A percentile compares a stretch with the other conserved stretches of the same genome.
Evolutionary conservation across 2,113 vertebrate species (phyloP).

Genomic region (Vireo altiloquus): DNA sequence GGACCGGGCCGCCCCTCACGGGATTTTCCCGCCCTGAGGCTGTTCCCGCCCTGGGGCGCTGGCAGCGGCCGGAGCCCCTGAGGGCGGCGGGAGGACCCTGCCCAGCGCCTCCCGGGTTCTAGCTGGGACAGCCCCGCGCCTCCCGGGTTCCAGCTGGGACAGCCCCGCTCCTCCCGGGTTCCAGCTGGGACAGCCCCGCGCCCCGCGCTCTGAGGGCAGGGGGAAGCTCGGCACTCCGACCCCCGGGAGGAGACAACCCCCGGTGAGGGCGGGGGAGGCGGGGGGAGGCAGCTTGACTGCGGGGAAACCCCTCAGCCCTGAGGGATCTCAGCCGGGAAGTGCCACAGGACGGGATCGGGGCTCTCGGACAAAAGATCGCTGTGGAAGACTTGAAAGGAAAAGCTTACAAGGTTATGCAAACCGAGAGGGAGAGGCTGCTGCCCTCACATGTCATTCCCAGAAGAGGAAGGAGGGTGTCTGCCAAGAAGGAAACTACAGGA

Average conservation of each 20-base stretch:
- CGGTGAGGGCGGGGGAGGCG: not conserved
- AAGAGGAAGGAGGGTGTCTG: not conserved
- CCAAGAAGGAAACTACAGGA: not conserved
- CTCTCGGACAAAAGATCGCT: not conserved
- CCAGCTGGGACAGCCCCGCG: fast-evolving
- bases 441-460: not conserved
- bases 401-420: not conserved
- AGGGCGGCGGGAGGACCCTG: fast-evolving
- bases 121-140: fast-evolving
- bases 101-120: not conserved
- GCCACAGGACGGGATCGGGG: not conserved
- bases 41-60: not conserved
- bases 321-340: not conserved
- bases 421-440: not conserved
- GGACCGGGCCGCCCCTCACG: not conserved
- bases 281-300: not conserved
- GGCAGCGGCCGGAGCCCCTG: fast-evolving
- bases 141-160: not conserved
- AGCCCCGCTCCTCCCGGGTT: too few species aligned
- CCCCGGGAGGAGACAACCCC: not conserved
- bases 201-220: not conserved
- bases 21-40: not conserved
- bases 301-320: fast-evolving
- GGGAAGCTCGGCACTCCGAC: fast-evolving
- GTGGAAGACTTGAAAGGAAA: not conserved